Evolutionary conservation across 1,140 invertebrate genomes (phyloP), one percentile per base, ranked within the genome.

Genomic region (Polypedilum vanderplanki): DNA sequence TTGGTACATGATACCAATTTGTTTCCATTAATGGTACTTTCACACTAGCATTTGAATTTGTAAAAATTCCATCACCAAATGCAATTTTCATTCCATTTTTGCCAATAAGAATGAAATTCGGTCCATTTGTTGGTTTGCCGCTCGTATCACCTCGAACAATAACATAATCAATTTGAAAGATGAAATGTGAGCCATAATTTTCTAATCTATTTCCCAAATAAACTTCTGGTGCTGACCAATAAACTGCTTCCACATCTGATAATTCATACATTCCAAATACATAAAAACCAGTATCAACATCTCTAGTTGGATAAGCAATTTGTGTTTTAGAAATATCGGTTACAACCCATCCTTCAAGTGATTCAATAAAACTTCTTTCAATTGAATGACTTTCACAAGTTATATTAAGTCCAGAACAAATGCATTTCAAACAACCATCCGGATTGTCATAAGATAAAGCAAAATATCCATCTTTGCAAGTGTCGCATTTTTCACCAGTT

Each of bases 121-220:
- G 92, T 12, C 90, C 90, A 2, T 85, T 86, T n/a, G 91, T 94
- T 3, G 93, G 88, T 80, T 88, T 90, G 5, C 94, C 95, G 41
- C 93, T 93, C 0, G 91, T 94, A 80, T 97, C 94, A 10, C 94
- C 95, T 67, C 95, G 85, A 80, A 92, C 91, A 0, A 94, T 89
- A 7, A 91, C 90, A 91, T 95, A 98, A 77, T 88, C 90, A 17
- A 97, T 85, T 46, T 85, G 86, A 77, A 95, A 93, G 15, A 86
- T 86, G 8, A 99, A 80, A 73, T 88, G 87, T 7, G 93, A 91
- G 0, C 95, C 95, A 83, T 99, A 99, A 73, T 90, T 90, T 74
- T 91, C 88, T 73, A 94, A 80, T 76, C 88, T 88, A 80, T 93
- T 92, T 3, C 91, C 92, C 65, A 84, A 80, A 80, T 91, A 93